Conservation (phyloP, 37 sponge, comb jelly and placozoan species). For the Chondrilla cf. caribensis region DNA sequence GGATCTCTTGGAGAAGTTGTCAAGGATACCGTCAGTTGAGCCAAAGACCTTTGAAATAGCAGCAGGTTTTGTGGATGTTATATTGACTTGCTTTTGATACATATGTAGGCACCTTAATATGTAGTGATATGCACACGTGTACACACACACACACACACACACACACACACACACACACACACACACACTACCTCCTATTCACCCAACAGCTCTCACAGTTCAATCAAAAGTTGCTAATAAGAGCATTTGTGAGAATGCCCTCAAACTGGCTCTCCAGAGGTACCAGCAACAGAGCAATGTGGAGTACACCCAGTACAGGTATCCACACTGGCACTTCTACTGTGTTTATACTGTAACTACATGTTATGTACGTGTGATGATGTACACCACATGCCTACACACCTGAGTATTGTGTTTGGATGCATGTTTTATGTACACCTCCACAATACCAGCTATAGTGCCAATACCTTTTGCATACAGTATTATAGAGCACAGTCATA, state of each 20-base stretch:
- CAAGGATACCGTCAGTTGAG: constrained; percentile 36
- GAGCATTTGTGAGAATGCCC: neutral
- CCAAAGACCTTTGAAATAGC: constrained; percentile 71
- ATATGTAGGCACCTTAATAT: too few relatives aligned
- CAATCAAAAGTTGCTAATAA: neutral
- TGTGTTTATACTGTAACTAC: neutral
- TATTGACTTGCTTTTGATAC: too few relatives aligned
- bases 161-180: too few relatives aligned
- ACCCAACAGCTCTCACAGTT: constrained; percentile 5
- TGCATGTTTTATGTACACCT: too few relatives aligned
- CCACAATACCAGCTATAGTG: too few relatives aligned
- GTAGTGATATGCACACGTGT: too few relatives aligned
- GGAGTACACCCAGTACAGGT: constrained; percentile 18
- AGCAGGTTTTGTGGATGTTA: constrained; percentile 44
- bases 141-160: too few relatives aligned
- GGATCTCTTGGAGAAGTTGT: constrained; percentile 33
- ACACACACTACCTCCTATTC: too few relatives aligned
- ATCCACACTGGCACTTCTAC: neutral
- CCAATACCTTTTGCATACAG: too few relatives aligned
- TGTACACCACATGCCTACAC: too few relatives aligned
- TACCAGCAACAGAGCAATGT: neutral
- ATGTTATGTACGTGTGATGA: neutral
- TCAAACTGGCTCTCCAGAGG: neutral
- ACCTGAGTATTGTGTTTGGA: too few relatives aligned
- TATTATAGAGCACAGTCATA: too few relatives aligned